Percentiles rank a stretch among this genome's conserved stretches.
Evolutionary conservation across 2,888 invertebrate species (phyloP).

Genomic region (Halictus ligatus): DNA sequence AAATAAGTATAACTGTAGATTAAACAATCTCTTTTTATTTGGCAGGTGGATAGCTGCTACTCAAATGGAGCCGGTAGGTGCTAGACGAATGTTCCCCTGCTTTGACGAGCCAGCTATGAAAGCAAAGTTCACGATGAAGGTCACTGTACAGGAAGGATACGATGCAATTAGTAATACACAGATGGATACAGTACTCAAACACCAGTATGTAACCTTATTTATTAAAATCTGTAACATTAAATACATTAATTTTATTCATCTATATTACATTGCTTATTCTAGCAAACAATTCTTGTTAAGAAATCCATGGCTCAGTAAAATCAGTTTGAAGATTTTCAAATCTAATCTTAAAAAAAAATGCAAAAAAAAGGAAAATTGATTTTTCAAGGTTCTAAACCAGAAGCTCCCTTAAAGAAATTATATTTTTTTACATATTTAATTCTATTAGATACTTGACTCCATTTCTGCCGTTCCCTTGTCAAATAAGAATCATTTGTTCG

Average conservation of each 20-base stretch:
- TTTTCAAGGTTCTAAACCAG: too few relatives aligned
- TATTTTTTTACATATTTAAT: too few relatives aligned
- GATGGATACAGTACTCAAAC: constrained; percentile 67
- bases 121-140: constrained; percentile 87
- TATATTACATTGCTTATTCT: too few relatives aligned
- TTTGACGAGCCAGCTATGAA: constrained; percentile 90
- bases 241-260: not conserved
- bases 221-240: not conserved
- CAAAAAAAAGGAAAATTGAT: too few relatives aligned
- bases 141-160: constrained; percentile 80
- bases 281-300: too few relatives aligned
- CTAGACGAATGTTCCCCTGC: constrained; percentile 90
- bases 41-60: constrained; percentile 88
- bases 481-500: too few relatives aligned
- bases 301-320: too few relatives aligned
- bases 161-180: constrained; percentile 75
- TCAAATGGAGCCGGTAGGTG: constrained; percentile 90
- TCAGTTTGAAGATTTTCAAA: too few relatives aligned
- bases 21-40: not conserved
- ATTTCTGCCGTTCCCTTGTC: too few relatives aligned
- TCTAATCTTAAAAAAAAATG: too few relatives aligned
- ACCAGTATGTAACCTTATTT: constrained; percentile 56
- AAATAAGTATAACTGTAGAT: not conserved
- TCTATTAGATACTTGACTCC: too few relatives aligned
- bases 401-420: too few relatives aligned